These are phyloP conservation scores for Falco punctatus DNA, from an alignment of 2,113 vertebrate species.

Conservation along the genomic window DNA sequence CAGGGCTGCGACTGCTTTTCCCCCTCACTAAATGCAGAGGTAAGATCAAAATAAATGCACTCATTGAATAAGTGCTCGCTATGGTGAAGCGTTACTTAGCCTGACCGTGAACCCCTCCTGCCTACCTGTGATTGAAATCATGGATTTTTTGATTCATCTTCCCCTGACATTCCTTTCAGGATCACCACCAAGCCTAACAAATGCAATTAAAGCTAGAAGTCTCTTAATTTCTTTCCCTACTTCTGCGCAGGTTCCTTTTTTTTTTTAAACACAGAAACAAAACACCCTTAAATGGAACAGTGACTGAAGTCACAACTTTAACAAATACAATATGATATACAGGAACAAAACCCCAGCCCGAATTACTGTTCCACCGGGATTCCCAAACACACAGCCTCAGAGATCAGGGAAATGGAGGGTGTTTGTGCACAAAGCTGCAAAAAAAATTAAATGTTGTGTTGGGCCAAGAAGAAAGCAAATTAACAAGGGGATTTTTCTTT, in stretches of 20 bases:
- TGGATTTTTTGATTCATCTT: conserved; percentile 16
- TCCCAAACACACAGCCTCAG: neutral
- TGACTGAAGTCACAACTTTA: neutral
- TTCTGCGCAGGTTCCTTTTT: conserved; percentile 44
- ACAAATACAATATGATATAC: neutral
- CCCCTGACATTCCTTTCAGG: conserved; percentile 51
- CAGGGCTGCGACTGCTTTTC: neutral
- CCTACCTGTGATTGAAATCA: neutral
- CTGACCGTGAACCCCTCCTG: neutral
- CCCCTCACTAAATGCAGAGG: neutral
- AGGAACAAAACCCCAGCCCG: neutral
- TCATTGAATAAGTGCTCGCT: neutral
- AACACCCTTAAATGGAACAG: neutral
- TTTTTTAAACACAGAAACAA: neutral
- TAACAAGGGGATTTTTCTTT: neutral
- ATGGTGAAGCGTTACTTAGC: neutral
- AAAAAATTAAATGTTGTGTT: neutral
- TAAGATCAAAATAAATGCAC: neutral
- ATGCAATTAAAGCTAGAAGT: conserved; percentile 67
- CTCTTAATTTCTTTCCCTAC: conserved; percentile 42
- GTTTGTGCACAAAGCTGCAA: neutral
- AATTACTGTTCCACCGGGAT: neutral
- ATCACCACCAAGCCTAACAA: conserved; percentile 55
- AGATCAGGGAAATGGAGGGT: neutral
- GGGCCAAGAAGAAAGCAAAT: conserved; percentile 16